Percentiles rank a stretch among this genome's conserved stretches.
Evolutionary conservation across 2,888 invertebrate genomes (phyloP).

Genomic region (Drosophila mercatorum): DNA sequence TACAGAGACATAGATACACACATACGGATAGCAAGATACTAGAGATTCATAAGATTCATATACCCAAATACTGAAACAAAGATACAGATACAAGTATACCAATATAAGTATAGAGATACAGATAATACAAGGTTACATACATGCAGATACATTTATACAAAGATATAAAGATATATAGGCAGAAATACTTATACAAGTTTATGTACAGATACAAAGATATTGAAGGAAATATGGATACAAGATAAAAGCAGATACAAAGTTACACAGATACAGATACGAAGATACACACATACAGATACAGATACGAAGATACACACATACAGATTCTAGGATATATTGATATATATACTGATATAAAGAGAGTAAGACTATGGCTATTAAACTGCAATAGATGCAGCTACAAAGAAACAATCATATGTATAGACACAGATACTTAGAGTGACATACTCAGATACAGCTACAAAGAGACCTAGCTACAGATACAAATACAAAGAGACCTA

Average conservation of each 20-base stretch:
- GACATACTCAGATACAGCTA: background rate
- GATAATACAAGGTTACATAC: background rate
- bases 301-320: too few relatives aligned
- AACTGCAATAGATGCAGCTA: background rate
- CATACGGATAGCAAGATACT: too few relatives aligned
- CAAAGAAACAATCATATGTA: background rate
- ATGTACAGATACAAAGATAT: conserved; percentile 26
- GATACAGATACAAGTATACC: conserved; percentile 16
- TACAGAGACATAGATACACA: too few relatives aligned
- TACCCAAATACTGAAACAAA: conserved; percentile 33
- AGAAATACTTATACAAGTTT: background rate
- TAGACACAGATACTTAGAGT: background rate
- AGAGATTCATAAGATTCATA: too few relatives aligned
- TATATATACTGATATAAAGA: too few relatives aligned
- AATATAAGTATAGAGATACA: conserved; percentile 8
- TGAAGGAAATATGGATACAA: background rate
- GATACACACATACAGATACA: too few relatives aligned
- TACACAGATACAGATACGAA: too few relatives aligned
- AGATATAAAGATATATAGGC: background rate
- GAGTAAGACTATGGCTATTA: too few relatives aligned
- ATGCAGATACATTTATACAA: conserved; percentile 14
- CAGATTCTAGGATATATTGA: too few relatives aligned
- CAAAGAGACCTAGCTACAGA: background rate
- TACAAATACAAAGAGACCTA: background rate
- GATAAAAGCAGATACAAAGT: background rate